Conservation (phyloP, 2,113 vertebrate genomes). For the Ptilorrhoa leucosticta region DNA sequence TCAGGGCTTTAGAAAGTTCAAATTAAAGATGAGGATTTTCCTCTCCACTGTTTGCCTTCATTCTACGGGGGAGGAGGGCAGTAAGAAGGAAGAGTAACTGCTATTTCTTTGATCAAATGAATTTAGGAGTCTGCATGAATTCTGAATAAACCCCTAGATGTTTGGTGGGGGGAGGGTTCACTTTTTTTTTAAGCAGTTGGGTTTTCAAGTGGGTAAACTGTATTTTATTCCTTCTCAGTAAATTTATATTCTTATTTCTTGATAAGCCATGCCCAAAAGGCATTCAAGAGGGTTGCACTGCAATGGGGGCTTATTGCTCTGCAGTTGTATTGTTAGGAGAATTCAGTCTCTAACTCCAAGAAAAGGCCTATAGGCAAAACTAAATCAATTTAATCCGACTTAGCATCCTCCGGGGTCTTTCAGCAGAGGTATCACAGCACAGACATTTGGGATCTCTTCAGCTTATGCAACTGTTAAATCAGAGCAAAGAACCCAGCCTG, state of each 20-base stretch:
- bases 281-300: neutral
- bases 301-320: neutral
- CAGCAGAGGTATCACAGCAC: neutral
- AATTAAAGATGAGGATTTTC: neutral
- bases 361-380: neutral
- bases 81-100: neutral
- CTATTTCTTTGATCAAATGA: neutral
- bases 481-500: neutral
- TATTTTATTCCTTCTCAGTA: neutral
- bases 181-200: neutral
- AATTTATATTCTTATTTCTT: neutral
- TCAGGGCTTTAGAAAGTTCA: neutral
- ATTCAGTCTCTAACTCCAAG: neutral
- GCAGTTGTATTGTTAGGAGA: neutral
- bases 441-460: neutral
- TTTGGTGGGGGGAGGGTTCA: no score
- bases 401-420: neutral
- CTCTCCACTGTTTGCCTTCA: neutral
- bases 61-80: neutral
- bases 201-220: neutral
- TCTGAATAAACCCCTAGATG: neutral
- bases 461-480: neutral
- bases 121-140: neutral
- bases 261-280: neutral
- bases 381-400: neutral